Evolutionary conservation across 1,140 invertebrate genomes (phyloP), one percentile per base, ranked within the genome.

Genomic region (Babylonia areolata): DNA sequence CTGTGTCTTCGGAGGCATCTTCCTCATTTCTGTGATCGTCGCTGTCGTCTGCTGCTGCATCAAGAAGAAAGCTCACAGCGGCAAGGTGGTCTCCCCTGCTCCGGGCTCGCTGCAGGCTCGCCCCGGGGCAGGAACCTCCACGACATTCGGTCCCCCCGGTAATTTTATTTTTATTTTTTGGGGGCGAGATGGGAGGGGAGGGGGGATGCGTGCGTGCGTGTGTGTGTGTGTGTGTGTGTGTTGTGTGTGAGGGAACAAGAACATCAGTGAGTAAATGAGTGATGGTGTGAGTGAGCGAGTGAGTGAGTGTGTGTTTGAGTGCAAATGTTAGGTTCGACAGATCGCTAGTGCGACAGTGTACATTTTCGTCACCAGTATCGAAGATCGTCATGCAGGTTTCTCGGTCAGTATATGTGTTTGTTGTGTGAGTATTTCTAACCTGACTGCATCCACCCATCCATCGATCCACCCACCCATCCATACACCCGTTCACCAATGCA

Each of bases 1-100:
- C 33, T 69, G 58, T 23, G 37, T 83, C 6, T 71, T 83, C 31
- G 81, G 31, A 0, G 58, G 58, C 20, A 17, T 83, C 54, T 35
- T 42, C 54, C 11, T 64, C 51, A 5, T 83, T n/a, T 58, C 81
- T 3, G 39, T 83, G 58, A 58, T 83, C 58, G 42, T 83, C 2
- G 58, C 39, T 39, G 58, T 83, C 81, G 37, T 83, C 58, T 83
- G 81, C 58, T 69, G 58, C 54, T 83, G 81, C 69, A 64, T 83
- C 39, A 83, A 83, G 35, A 83, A 83, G 54, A 31, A 83, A 33
- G 33, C 51, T 12, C 69, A 83, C 58, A 54, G 81, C 37, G 81
- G 81, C 28, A 9, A 33, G 15, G 58, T 83, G 33, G 37, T 83
- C 54, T 64, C 54, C 81, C 81, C 81, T 69, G 12, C 20, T 20